Evolutionary conservation across 1,140 invertebrate genomes (phyloP), one percentile per base, ranked within the genome.

Genomic region (Dufourea novaeangliae): DNA sequence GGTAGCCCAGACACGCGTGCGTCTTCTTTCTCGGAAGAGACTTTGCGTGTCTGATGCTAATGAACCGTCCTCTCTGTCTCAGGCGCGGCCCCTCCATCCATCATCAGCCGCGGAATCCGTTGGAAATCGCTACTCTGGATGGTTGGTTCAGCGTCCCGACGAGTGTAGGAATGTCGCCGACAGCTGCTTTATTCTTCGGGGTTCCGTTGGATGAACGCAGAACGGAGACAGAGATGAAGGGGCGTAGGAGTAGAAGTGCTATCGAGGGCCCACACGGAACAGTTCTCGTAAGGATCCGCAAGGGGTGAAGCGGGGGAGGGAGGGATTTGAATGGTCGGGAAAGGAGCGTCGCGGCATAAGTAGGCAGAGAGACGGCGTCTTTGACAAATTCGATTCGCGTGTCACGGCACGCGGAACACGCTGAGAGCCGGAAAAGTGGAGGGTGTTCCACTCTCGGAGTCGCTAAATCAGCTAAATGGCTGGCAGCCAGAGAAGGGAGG

Each of bases 381-480:
- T 90, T 90, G 87, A 91, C 89, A 90, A 90, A 91, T 91, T 90
- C 88, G 90, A 91, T 91, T 91, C 89, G 88, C 86, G 87, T 90
- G 87, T 89, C 89, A 90, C 80, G 88, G 84, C 78, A 86, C 87
- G 83, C 84, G 83, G 85, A 90, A 89, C 89, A 90, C 71, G 82
- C 68, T 66, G 86, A 89, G 85, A 85, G 85, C 79, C 82, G 81
- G 87, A 88, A 89, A 90, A 88, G 80, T 82, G 82, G 84, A 79
- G 79, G 81, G 81, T 82, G 83, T 85, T 82, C 84, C 84, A 80
- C 76, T 82, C 80, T 78, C 81, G 77, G 44, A 79, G 83, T 80
- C 83, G 85, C 85, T 88, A 88, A 88, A 88, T 88, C 87, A 86
- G 88, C 82, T 88, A 88, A 88, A 88, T 88, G 85, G 87, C 86